Evolutionary conservation across 2,888 invertebrate species (phyloP).

Genomic region (Trilocha varians): DNA sequence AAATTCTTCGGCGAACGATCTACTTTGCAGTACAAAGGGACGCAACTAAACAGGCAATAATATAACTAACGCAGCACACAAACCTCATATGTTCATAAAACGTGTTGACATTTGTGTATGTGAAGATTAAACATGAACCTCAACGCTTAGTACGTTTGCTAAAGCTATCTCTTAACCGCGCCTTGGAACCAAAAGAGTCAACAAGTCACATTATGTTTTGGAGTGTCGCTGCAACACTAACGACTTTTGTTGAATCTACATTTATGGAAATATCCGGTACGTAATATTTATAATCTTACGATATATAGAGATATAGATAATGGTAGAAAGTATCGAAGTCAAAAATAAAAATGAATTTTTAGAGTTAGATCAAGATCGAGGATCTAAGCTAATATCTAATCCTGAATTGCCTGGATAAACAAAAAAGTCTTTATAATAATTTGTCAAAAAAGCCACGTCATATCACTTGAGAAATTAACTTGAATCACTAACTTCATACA

Average conservation of each 20-base stretch:
- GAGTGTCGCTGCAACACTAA: conserved; percentile 35
- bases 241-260: conserved; percentile 16
- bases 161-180: conserved; percentile 55
- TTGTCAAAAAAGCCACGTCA: no score
- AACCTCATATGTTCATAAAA: conserved; percentile 43
- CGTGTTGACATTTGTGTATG: conserved; percentile 50
- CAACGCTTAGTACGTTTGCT: conserved; percentile 53
- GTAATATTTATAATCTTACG: neutral
- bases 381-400: no score
- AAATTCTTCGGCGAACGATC: conserved; percentile 1
- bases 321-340: neutral
- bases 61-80: conserved; percentile 34
- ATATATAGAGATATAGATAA: no score
- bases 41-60: conserved; percentile 18
- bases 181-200: conserved; percentile 59
- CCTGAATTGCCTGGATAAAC: no score
- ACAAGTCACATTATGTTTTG: conserved; percentile 46
- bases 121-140: conserved; percentile 58
- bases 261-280: conserved; percentile 4
- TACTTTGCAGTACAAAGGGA: neutral
- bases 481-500: no score
- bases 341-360: no score
- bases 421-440: no score
- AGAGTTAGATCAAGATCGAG: no score
- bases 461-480: no score